phyloP scores from a whole-genome alignment of 1,140 invertebrate species.

The Zaprionus gabonicus region DNA sequence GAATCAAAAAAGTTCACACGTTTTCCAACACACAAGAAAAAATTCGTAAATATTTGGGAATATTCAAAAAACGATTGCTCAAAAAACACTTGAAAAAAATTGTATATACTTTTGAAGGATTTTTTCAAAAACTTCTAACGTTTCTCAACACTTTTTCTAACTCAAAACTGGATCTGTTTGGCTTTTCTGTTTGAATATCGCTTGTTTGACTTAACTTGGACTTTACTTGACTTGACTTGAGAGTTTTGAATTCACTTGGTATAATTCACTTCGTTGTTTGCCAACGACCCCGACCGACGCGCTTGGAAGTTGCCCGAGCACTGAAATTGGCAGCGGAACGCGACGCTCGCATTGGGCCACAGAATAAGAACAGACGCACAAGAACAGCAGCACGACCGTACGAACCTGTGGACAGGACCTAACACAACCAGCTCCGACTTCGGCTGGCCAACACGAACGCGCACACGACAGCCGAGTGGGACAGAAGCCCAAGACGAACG shows the following conservation, averaged over 20 bases:
- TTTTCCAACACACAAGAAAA: slow-evolving; percentile 7
- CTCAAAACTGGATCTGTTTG: background rate
- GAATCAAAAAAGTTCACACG: background rate
- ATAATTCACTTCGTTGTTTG: background rate
- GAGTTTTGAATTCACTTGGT: background rate
- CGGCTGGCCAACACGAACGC: slow-evolving; percentile 27
- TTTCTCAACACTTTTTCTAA: slow-evolving; percentile 9
- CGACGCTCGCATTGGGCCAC: slow-evolving; percentile 68
- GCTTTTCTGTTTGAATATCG: slow-evolving; percentile 3
- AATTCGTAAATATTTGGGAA: background rate
- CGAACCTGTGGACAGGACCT: slow-evolving; percentile 43
- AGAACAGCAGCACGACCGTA: slow-evolving; percentile 19
- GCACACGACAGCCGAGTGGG: slow-evolving; percentile 2
- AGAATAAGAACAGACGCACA: slow-evolving; percentile 26
- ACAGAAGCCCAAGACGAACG: slow-evolving; percentile 6
- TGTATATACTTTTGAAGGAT: background rate
- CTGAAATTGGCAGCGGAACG: slow-evolving; percentile 65
- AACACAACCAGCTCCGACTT: slow-evolving; percentile 58
- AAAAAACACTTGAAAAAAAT: slow-evolving; percentile 2
- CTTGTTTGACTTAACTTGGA: background rate
- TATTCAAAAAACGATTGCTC: background rate
- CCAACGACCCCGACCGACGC: slow-evolving; percentile 60
- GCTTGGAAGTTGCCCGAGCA: slow-evolving; percentile 81
- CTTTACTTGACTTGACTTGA: background rate
- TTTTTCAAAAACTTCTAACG: slow-evolving; percentile 1